These are phyloP conservation scores for Chlorodrepanis virens DNA, from an alignment of 2,113 vertebrate species.

Conservation along the genomic window DNA sequence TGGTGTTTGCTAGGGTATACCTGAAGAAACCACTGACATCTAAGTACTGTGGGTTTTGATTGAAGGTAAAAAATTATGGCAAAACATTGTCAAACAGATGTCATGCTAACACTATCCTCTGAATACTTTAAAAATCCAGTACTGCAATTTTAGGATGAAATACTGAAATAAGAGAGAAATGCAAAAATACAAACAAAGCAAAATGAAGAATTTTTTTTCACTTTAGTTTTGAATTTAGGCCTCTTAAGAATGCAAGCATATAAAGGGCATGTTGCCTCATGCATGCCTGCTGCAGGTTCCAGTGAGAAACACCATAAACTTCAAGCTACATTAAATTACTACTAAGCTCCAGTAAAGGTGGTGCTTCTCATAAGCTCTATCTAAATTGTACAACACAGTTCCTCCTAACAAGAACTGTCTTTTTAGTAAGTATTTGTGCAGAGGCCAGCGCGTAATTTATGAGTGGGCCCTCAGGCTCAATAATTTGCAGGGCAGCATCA, in stretches of 20 bases:
- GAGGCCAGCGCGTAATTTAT: not conserved
- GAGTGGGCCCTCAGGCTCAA: not conserved
- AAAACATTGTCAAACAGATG: not conserved
- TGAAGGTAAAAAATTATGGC: not conserved
- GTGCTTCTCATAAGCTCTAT: not conserved
- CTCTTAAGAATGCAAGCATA: not conserved
- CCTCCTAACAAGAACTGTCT: not conserved
- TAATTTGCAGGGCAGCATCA: not conserved
- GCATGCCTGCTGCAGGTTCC: not conserved
- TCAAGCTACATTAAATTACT: not conserved
- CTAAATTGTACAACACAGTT: not conserved
- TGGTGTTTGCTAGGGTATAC: not conserved
- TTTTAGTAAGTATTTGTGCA: not conserved
- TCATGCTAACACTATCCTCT: accelerated
- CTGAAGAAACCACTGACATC: not conserved
- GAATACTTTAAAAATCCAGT: not conserved
- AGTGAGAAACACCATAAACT: not conserved
- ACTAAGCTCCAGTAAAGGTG: not conserved
- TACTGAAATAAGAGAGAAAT: not conserved
- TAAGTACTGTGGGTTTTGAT: not conserved
- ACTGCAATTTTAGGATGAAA: not conserved
- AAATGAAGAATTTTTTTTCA: not conserved
- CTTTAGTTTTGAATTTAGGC: not conserved
- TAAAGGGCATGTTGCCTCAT: not conserved
- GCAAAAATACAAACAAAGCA: not conserved